Conservation (phyloP, 2,888 invertebrate genomes). For the Marasmarcha lunaedactyla region DNA sequence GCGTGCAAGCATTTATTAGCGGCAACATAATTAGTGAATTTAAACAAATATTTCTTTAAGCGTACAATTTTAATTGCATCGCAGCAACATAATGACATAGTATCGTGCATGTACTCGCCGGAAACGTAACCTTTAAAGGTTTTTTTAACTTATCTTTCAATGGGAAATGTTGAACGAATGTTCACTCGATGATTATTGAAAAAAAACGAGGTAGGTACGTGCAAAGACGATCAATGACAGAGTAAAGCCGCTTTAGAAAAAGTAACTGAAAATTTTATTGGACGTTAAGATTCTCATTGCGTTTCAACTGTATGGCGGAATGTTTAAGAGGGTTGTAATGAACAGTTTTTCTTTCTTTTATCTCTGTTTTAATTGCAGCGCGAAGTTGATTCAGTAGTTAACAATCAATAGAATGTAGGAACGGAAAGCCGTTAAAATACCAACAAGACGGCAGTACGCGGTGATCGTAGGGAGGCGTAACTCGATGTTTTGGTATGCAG, state of each 20-base stretch:
- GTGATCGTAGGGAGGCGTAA: neutral
- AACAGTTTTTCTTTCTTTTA: too few species aligned
- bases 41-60: conserved; percentile 61
- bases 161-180: neutral
- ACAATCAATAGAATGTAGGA: conserved; percentile 1
- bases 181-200: neutral
- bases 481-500: neutral
- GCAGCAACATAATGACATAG: conserved; percentile 38
- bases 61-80: conserved; percentile 56
- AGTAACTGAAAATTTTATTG: neutral
- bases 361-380: too few species aligned
- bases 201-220: neutral
- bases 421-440: conserved; percentile 5
- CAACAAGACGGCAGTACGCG: neutral
- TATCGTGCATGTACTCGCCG: conserved; percentile 8
- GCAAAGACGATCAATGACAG: neutral
- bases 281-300: neutral
- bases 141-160: conserved; percentile 2
- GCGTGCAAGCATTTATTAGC: conserved; percentile 59
- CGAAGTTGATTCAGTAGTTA: too few species aligned
- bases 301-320: too few species aligned
- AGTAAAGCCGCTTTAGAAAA: neutral
- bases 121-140: conserved; percentile 7
- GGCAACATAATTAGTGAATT: conserved; percentile 59
- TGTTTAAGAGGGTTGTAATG: too few species aligned